These are phyloP conservation scores for Ceriagrion tenellum DNA, from an alignment of 2,888 invertebrate species.

Conservation along the genomic window DNA sequence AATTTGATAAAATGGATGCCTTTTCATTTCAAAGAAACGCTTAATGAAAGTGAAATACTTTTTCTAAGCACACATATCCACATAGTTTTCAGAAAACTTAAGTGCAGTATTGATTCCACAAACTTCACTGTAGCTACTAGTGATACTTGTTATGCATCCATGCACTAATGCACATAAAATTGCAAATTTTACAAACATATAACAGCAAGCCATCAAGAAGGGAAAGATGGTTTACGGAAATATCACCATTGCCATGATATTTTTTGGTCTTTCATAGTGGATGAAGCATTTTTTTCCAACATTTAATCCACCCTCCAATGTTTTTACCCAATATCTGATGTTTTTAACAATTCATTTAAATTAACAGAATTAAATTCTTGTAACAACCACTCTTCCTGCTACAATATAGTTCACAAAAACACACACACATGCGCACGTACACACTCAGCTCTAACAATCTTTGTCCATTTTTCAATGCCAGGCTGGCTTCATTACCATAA, in stretches of 20 bases:
- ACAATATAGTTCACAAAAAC: conserved; percentile 56
- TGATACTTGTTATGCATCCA: conserved; percentile 51
- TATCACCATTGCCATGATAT: conserved; percentile 34
- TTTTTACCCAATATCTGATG: conserved; percentile 45
- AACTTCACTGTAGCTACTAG: conserved; percentile 31
- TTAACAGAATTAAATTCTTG: conserved; percentile 63
- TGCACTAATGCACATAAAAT: conserved; percentile 63
- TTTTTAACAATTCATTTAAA: conserved; percentile 43
- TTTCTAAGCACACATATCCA: conserved; percentile 46
- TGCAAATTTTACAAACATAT: conserved; percentile 55
- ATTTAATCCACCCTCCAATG: conserved; percentile 4
- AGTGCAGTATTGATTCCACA: conserved; percentile 56
- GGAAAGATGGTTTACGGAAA: conserved; percentile 48
- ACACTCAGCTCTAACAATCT: conserved; percentile 55
- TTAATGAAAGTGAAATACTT: conserved; percentile 54
- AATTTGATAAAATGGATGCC: conserved; percentile 38
- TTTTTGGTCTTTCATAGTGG: conserved; percentile 23
- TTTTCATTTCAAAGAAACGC: conserved; percentile 20
- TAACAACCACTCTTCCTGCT: conserved; percentile 59
- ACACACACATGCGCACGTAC: conserved; percentile 49
- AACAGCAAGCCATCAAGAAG: conserved; percentile 63
- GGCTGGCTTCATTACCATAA: conserved; percentile 43
- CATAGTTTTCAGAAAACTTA: conserved; percentile 53
- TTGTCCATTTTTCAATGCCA: conserved; percentile 43
- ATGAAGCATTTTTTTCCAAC: not conserved